Evolutionary conservation across 2,113 vertebrate genomes (phyloP).

Genomic region (Poecile atricapillus): DNA sequence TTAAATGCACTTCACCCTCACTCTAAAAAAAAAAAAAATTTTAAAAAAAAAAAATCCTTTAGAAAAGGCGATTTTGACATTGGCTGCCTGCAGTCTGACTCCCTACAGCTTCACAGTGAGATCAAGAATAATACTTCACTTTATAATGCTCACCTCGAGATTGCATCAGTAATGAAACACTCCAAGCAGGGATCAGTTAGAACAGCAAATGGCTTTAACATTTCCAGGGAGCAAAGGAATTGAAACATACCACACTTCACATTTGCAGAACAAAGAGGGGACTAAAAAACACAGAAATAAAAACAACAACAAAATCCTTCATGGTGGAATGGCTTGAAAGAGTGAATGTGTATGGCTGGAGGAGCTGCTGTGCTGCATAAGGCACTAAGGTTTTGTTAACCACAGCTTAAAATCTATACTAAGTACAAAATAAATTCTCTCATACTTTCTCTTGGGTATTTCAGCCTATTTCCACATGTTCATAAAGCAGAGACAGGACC

Average conservation of each 20-base stretch:
- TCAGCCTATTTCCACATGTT: background rate
- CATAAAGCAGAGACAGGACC: background rate
- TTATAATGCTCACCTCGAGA: conserved; percentile 56
- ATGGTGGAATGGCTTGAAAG: background rate
- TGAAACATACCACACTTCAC: conserved; percentile 13
- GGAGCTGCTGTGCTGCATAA: background rate
- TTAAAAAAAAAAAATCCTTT: background rate
- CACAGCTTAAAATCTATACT: background rate
- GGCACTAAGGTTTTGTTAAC: background rate
- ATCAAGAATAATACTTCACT: conserved; percentile 51
- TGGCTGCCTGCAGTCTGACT: conserved; percentile 49
- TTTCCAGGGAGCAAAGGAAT: conserved; percentile 43
- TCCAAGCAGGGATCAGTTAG: conserved; percentile 61
- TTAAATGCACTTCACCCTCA: conserved; percentile 28
- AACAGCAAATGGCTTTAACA: conserved; percentile 54
- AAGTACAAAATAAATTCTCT: background rate
- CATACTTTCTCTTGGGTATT: background rate
- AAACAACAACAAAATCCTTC: background rate
- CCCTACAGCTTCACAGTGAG: conserved; percentile 13
- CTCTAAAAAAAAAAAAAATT: background rate
- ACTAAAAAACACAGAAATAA: background rate
- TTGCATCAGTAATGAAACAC: conserved; percentile 64
- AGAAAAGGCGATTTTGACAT: conserved; percentile 43
- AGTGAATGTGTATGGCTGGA: background rate
- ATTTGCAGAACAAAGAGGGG: conserved; percentile 28